phyloP scores from a whole-genome alignment of 2,888 invertebrate species.

The Chrysolina oricalcia region DNA sequence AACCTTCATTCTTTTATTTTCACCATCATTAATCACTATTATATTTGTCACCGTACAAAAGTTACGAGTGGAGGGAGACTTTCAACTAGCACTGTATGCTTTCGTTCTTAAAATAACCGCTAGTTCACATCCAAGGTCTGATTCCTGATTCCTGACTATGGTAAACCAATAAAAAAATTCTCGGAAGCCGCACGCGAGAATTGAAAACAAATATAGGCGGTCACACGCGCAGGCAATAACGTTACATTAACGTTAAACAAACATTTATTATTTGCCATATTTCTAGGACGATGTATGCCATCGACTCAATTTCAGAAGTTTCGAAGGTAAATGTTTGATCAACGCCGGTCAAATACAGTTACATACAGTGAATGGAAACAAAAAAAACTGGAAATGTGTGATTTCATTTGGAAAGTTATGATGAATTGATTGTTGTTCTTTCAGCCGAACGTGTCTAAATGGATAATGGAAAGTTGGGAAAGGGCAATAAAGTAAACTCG shows the following conservation, averaged over 20 bases:
- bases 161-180: background rate
- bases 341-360: conserved; percentile 7
- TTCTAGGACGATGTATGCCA: conserved; percentile 24
- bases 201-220: conserved; percentile 29
- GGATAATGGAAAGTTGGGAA: background rate
- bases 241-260: conserved; percentile 28
- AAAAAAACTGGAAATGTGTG: conserved; percentile 3
- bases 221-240: conserved; percentile 10
- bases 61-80: no score
- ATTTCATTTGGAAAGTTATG: background rate
- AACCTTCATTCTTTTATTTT: no score
- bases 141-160: no score
- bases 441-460: background rate
- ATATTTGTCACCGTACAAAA: no score
- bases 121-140: no score
- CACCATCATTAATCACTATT: no score
- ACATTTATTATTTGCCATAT: conserved; percentile 25
- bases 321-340: conserved; percentile 16
- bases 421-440: conserved; percentile 10
- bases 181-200: background rate
- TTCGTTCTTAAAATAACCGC: no score
- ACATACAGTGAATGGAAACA: background rate
- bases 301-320: conserved; percentile 23
- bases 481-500: background rate
- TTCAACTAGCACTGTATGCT: no score